Percentiles rank a stretch among this genome's conserved stretches.
phyloP scores from a whole-genome alignment of 1,140 invertebrate species.

The Maconellicoccus hirsutus region DNA sequence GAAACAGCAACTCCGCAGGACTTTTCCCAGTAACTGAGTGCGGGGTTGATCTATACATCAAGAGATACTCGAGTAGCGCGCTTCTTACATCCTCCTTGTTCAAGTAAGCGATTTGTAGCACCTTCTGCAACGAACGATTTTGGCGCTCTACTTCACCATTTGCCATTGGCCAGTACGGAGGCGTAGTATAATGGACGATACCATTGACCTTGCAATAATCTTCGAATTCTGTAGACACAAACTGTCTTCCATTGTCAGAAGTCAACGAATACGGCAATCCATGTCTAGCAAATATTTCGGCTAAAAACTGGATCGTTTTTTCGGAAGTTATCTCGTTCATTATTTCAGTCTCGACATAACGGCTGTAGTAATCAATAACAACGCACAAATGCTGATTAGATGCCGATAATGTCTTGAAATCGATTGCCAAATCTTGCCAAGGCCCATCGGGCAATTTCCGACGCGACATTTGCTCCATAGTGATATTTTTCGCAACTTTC shows the following conservation, averaged over 20 bases:
- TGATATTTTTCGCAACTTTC: neutral
- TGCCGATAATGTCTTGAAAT: slow-evolving; percentile 31
- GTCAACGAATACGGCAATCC: neutral
- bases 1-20: slow-evolving; percentile 34
- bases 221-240: neutral
- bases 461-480: slow-evolving; percentile 26
- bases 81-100: slow-evolving; percentile 25
- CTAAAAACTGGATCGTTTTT: neutral
- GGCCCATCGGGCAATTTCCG: slow-evolving; percentile 29
- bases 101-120: slow-evolving; percentile 27
- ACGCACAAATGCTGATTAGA: slow-evolving; percentile 30
- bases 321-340: slow-evolving; percentile 19
- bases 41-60: slow-evolving; percentile 34
- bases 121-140: slow-evolving; percentile 32
- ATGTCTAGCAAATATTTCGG: neutral
- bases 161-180: slow-evolving; percentile 32
- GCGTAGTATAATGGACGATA: slow-evolving; percentile 30
- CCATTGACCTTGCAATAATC: slow-evolving; percentile 29
- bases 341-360: slow-evolving; percentile 24
- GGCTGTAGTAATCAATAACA: slow-evolving; percentile 30
- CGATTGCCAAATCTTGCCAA: slow-evolving; percentile 31
- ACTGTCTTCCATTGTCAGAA: neutral
- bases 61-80: slow-evolving; percentile 30
- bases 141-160: slow-evolving; percentile 34
- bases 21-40: slow-evolving; percentile 33